These are phyloP conservation scores for Rutilus rutilus DNA, from an alignment of 2,113 vertebrate genomes.

Conservation along the genomic window DNA sequence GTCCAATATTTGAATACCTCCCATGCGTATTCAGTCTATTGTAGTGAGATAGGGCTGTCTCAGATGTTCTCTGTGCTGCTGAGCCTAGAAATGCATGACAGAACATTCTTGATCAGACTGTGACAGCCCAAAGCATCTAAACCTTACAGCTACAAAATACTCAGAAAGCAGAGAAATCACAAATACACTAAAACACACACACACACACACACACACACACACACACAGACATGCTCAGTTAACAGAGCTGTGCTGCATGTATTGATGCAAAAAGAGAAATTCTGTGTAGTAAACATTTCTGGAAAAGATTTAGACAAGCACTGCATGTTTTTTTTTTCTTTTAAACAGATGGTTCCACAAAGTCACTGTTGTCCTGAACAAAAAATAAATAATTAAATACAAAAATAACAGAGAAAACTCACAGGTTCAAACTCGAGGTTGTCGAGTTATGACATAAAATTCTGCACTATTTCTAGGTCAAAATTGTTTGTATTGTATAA, in stretches of 20 bases:
- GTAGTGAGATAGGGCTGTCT: conserved; percentile 52
- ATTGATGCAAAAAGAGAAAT: not conserved
- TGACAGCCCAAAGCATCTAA: not conserved
- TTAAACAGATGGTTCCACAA: not conserved
- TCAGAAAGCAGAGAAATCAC: not conserved
- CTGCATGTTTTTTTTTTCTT: not conserved
- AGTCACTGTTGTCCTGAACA: not conserved
- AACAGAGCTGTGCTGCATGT: too few species aligned
- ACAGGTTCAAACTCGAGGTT: too few species aligned
- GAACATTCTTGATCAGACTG: conserved; percentile 17
- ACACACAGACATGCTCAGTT: not conserved
- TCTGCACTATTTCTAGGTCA: not conserved
- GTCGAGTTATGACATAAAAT: not conserved
- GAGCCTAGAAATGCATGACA: conserved; percentile 12
- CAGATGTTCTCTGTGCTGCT: conserved; percentile 59
- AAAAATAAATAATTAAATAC: not conserved
- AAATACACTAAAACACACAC: not conserved
- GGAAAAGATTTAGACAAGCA: not conserved
- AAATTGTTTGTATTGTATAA: not conserved
- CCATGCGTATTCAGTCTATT: conserved; percentile 49
- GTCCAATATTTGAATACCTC: conserved; percentile 60
- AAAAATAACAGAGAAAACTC: not conserved
- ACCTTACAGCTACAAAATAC: not conserved
- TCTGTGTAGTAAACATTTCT: not conserved
- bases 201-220: not conserved